Base-by-base conservation (phyloP, 2,113 vertebrate species). In the Leptobrachium leishanense region DNA sequence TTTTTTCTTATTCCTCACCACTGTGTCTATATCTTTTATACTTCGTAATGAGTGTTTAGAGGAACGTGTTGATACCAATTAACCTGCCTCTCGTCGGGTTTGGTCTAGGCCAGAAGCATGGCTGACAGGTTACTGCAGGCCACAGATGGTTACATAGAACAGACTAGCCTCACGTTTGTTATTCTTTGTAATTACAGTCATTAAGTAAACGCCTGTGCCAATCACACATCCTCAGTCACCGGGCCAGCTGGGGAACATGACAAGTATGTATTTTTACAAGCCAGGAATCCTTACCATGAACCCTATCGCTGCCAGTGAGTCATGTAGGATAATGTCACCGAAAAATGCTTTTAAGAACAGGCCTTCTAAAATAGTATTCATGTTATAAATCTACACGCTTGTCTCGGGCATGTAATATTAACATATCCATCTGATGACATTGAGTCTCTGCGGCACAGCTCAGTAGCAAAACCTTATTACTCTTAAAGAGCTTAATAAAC, bases 121-220 rank as follows among this genome's bases (percentile, higher is more conserved):
- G 89, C 88, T 96, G 95, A 95, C 94, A 94, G 94, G 91, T 90
- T 91, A 72, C 69, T 86, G 88, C 91, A 88, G 88, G 85, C 88
- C 84, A 71, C 83, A 43, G 46, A 87, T 89, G 88, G 82, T 87
- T 85, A 85, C 69, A 82, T 46, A 79, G 72, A 81, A 57, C 78
- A 79, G 89, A 86, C 81, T 39, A 43, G 92, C 95, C 95, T 96
- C 92, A 95, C 86, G 91, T 90, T 94, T 98, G 95, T 98, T 98
- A 94, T 96, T 94, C 93, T 96, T 95, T 85, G 94, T 96, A 98
- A 99, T 98, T 97, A 94, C 94, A 93, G 85, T 97, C 94, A 98
- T 98, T 98, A 97, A 93, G 91, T 91, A 92, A 96, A 97, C 96
- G 94, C 94, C 94, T 92, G 93, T 97, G 96, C 92, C 96, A 98